A percentile compares a stretch with the other conserved stretches of the same genome.
Conservation (phyloP, 2,113 vertebrate species). For the Aegotheles bennettii region DNA sequence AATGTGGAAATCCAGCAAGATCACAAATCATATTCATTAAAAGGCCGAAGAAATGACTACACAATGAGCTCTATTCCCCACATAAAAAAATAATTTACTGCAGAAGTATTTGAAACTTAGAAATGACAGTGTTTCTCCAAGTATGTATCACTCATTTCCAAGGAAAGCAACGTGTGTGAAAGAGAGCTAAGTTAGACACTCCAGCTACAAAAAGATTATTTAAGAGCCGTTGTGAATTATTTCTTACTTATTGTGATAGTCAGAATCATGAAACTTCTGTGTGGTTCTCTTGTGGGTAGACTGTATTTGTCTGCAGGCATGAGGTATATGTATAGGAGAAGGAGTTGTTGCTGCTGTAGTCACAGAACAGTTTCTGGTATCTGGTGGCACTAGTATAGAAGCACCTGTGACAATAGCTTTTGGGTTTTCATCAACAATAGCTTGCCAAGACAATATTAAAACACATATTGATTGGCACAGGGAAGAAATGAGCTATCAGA, state of each 20-base stretch:
- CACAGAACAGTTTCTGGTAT: neutral
- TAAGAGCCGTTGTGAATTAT: neutral
- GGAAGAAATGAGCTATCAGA: neutral
- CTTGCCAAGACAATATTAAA: neutral
- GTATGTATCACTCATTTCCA: neutral
- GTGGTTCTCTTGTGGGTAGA: neutral
- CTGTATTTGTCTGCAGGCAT: neutral
- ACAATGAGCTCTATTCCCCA: neutral
- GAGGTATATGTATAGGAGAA: neutral
- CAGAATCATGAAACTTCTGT: neutral
- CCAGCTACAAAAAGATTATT: neutral
- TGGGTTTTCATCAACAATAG: neutral
- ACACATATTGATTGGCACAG: neutral
- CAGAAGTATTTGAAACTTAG: neutral
- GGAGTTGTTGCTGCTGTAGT: neutral
- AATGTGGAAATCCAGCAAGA: slow-evolving; percentile 13
- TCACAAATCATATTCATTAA: slow-evolving; percentile 2
- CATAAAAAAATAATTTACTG: neutral
- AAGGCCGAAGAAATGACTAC: neutral
- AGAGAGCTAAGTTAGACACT: neutral
- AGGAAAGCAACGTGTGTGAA: fast-evolving
- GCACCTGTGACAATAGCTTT: neutral
- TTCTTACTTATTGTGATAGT: neutral
- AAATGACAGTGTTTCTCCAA: neutral
- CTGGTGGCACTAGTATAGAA: neutral